These are phyloP conservation scores for Dugesia japonica DNA, from an alignment of 2,888 invertebrate genomes.

Conservation along the genomic window DNA sequence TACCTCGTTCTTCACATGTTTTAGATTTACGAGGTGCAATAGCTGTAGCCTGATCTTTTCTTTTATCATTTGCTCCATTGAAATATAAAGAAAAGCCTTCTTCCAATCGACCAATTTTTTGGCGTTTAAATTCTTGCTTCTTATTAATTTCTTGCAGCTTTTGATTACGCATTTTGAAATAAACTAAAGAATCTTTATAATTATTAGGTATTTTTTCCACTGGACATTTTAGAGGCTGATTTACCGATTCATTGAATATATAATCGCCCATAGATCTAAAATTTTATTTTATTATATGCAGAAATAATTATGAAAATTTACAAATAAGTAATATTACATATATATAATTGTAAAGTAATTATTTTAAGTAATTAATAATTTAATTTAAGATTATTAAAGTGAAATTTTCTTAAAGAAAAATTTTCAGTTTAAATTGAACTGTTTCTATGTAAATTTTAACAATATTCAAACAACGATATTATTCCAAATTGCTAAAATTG, in stretches of 20 bases:
- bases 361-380: too few relatives aligned
- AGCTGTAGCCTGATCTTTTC: background rate
- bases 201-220: background rate
- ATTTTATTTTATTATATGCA: too few relatives aligned
- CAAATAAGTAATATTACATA: too few relatives aligned
- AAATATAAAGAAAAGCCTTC: slow-evolving; percentile 47
- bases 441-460: slow-evolving; percentile 11
- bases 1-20: background rate
- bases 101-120: slow-evolving; percentile 37
- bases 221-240: background rate
- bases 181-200: background rate
- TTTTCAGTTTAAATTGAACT: too few relatives aligned
- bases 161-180: background rate
- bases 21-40: background rate
- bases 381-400: too few relatives aligned
- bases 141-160: background rate
- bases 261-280: background rate
- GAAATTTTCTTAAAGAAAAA: too few relatives aligned
- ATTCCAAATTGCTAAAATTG: too few relatives aligned
- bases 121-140: background rate
- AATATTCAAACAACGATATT: slow-evolving; percentile 1
- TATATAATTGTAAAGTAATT: too few relatives aligned
- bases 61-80: slow-evolving; percentile 42
- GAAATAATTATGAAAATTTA: too few relatives aligned
- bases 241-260: background rate